Evolutionary conservation across 2,113 vertebrate genomes (phyloP).

Genomic region (Dicaeum eximium): DNA sequence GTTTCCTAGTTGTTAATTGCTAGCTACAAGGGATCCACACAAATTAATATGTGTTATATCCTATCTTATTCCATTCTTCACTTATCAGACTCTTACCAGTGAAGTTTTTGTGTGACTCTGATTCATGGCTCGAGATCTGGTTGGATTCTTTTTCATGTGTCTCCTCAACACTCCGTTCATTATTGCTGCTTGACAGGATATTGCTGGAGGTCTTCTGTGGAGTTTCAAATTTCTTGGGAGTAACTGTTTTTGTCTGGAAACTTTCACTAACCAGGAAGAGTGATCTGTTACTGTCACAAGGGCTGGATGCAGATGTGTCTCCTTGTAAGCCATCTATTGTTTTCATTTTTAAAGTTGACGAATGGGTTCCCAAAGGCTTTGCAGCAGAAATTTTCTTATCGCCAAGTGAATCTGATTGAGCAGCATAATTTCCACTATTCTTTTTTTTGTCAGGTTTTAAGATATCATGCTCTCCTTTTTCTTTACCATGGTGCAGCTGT

Average conservation of each 20-base stretch:
- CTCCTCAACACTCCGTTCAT: background rate
- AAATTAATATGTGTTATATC: background rate
- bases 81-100: conserved; percentile 73
- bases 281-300: background rate
- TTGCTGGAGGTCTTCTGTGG: background rate
- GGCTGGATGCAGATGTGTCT: background rate
- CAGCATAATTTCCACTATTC: background rate
- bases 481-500: conserved; percentile 17
- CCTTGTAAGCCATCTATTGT: background rate
- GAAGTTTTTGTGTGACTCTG: background rate
- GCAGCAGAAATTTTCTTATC: background rate
- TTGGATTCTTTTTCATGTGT: background rate
- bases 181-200: background rate
- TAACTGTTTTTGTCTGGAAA: background rate
- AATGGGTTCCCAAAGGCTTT: conserved; percentile 5
- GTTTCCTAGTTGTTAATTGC: background rate
- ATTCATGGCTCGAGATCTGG: background rate
- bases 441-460: conserved; percentile 60
- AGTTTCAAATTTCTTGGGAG: conserved; percentile 1
- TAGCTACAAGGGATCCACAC: background rate
- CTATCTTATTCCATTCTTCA: background rate
- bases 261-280: background rate
- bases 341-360: background rate
- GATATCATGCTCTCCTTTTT: conserved; percentile 70
- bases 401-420: background rate